Evolutionary conservation across 1,140 invertebrate species (phyloP), one percentile per base, ranked within the genome.

Genomic region (Danaus melanippus): DNA sequence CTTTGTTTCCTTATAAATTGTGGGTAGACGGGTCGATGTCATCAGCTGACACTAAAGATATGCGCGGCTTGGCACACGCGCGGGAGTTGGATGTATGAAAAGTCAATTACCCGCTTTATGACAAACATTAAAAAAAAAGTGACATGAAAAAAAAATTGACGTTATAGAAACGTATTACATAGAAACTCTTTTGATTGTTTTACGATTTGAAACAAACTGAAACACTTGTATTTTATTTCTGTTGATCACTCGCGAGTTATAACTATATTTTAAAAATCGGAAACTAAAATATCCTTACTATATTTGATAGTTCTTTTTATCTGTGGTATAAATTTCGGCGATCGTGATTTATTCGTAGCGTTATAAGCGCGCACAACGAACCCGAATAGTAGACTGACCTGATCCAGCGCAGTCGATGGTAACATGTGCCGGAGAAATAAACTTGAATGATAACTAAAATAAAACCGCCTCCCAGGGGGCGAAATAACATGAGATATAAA

Each of bases 381-480:
- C 74, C 69, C 70, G 67, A 60, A 63, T 66, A 58, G 57, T 61
- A 60, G 77, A 82, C 79, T 78, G 75, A 71, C 67, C 59, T 69
- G 71, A 64, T 69, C 66, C 41, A 47, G 70, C 69, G 78, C 79
- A 77, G 71, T 73, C 73, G 68, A 32, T 67, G 60, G 58, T 47
- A 66, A 71, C 75, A 75, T 74, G 65, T 79, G 72, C 69, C 64
- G 69, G 56, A 62, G 47, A 66, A 57, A 76, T 72, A 73, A 71
- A 62, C 70, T 72, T 74, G 67, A 77, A 79, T 78, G 77, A 82
- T 82, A 83, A 83, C 82, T 58, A 83, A 84, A 82, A 86, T 85
- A 85, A 81, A 79, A 76, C 70, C 67, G 66, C 73, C 77, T 76
- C 77, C 74, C 73, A 76, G 69, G 71, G 66, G 62, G 76, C 64